Conservation (phyloP, 92 coral and sea anemone genomes). For the Porites rus region DNA sequence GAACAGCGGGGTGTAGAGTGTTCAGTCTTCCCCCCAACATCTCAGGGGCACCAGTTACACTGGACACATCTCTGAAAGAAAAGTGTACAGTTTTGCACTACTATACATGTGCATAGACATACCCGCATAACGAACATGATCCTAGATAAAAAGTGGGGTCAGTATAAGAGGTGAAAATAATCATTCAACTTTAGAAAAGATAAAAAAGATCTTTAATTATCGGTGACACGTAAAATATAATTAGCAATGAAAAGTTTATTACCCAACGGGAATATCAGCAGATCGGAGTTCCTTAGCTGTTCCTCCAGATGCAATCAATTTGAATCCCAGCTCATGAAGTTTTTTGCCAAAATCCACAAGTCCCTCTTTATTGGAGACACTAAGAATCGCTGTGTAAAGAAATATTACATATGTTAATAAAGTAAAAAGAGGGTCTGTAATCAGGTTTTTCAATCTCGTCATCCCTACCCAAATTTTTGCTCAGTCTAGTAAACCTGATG, state of each 20-base stretch:
- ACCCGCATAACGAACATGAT: too few species aligned
- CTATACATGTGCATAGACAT: too few species aligned
- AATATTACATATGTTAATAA: too few species aligned
- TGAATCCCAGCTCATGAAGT: conserved; percentile 90
- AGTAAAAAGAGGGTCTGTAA: too few species aligned
- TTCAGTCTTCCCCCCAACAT: conserved; percentile 98
- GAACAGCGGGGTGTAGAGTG: conserved; percentile 97
- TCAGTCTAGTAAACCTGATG: too few species aligned
- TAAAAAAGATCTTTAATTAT: too few species aligned
- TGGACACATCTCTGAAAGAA: conserved; percentile 86
- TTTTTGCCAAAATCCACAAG: conserved; percentile 92
- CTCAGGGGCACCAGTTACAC: conserved; percentile 97
- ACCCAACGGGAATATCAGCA: conserved; percentile 90
- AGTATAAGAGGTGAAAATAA: too few species aligned
- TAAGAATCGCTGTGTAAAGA: conserved; percentile 76
- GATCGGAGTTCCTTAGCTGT: conserved; percentile 91
- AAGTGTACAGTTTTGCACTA: not conserved
- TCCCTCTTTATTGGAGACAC: conserved; percentile 95
- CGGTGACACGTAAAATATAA: not conserved
- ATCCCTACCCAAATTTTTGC: too few species aligned
- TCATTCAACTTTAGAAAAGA: too few species aligned
- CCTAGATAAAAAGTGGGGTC: too few species aligned
- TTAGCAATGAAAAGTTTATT: not conserved
- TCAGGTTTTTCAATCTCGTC: too few species aligned
- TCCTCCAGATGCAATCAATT: conserved; percentile 97